Evolutionary conservation across 2,888 invertebrate species (phyloP), one percentile per base, ranked within the genome.

Genomic region (Vandiemenella viatica): DNA sequence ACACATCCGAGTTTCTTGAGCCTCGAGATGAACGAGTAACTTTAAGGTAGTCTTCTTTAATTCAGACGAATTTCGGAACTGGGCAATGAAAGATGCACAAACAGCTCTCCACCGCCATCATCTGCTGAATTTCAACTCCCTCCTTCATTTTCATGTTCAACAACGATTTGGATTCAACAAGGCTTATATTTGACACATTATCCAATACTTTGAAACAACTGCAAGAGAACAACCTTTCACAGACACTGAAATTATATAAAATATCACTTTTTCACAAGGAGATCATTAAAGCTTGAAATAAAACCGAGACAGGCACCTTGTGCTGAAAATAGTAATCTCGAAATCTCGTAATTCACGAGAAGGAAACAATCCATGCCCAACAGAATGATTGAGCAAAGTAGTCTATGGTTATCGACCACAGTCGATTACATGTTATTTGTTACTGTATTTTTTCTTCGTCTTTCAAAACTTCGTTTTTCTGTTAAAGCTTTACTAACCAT

Each of bases 281-380:
- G 42, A 18, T 37, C 46, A 37, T 45, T 18, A 50, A 50, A 45
- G 45, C 45, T 46, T 19, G 47, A 54, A 55, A 51, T 50, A 48
- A 48, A 54, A 52, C 55, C 53, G 50, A 52, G 52, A 55, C 51
- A 52, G 49, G 50, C 53, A 52, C 55, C 56, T 53, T 56, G 55
- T 53, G 55, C 59, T 58, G 59, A 59, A 60, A 59, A 60, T 60
- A 59, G 58, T 59, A 56, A 57, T 58, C 56, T 55, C 56, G 56
- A 56, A 57, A 57, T 60, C 58, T 58, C 58, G 58, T 50, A 51
- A 56, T 58, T 48, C 45, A 53, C 57, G 58, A 56, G 58, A 58
- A 47, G 50, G 58, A 58, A 55, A 55, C 49, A 60, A 48, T 16
- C 15, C 8, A 48, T 32, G 32, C 32, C n/a, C 13, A 32, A n/a